Evolutionary conservation across 2,797 vertebrate species (phyloP).

Genomic region (Naso thynnoides): DNA sequence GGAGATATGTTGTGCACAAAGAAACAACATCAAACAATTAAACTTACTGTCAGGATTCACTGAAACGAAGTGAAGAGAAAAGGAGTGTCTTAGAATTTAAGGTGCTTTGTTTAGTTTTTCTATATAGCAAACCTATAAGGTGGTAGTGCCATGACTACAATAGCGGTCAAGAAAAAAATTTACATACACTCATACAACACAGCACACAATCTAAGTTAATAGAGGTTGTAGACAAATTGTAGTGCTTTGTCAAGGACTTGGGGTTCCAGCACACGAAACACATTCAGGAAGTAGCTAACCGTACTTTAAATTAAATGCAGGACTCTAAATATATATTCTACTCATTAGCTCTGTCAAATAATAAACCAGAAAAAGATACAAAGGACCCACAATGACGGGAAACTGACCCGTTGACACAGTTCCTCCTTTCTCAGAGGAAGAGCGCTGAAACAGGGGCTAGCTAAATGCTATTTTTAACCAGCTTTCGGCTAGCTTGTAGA

Average conservation of each 20-base stretch:
- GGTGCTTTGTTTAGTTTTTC: no score
- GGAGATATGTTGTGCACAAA: no score
- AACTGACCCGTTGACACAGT: slow-evolving; percentile 65
- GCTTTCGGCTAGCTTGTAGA: not conserved
- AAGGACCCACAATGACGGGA: slow-evolving; percentile 68
- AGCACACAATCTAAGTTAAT: not conserved
- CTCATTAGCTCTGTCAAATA: not conserved
- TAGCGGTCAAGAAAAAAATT: not conserved
- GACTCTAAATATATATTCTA: not conserved
- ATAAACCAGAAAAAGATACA: slow-evolving; percentile 4
- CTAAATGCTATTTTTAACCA: slow-evolving; percentile 62
- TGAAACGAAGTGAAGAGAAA: no score
- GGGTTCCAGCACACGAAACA: not conserved
- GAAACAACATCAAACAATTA: no score
- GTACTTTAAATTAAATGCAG: not conserved
- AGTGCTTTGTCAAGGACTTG: not conserved
- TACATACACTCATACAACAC: not conserved
- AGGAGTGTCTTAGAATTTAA: no score
- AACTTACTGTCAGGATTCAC: no score
- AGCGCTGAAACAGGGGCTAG: slow-evolving; percentile 35
- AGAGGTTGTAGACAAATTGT: not conserved
- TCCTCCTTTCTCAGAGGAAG: slow-evolving; percentile 73
- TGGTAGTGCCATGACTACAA: not conserved
- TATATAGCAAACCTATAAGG: no score
- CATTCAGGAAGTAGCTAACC: not conserved